These are phyloP conservation scores for Kryphioiulus occultus DNA, from an alignment of 2,888 invertebrate genomes.

Conservation along the genomic window DNA sequence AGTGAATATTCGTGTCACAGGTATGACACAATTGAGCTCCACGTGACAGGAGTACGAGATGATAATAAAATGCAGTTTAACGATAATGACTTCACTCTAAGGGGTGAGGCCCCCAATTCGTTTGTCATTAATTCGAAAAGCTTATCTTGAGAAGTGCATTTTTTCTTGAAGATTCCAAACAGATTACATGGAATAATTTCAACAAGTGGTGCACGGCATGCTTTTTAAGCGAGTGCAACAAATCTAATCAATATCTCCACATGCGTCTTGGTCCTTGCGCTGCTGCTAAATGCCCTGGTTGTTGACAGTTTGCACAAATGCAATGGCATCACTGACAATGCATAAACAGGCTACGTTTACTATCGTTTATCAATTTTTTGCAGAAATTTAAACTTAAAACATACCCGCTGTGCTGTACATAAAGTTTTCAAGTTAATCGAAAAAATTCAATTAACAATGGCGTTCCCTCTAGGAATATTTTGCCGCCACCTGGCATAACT, in stretches of 20 bases:
- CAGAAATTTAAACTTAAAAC: too few relatives aligned
- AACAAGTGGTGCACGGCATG: not conserved
- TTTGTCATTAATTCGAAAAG: not conserved
- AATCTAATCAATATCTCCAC: not conserved
- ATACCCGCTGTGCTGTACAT: too few relatives aligned
- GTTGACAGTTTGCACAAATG: too few relatives aligned
- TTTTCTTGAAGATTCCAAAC: not conserved
- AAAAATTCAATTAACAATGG: too few relatives aligned
- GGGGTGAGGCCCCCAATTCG: not conserved
- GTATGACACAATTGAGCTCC: not conserved
- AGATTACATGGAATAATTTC: not conserved
- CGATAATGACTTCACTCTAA: not conserved
- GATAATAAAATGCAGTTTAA: not conserved
- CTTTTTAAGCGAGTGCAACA: not conserved
- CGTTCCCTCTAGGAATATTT: too few relatives aligned
- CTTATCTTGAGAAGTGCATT: not conserved
- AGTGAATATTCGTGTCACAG: not conserved
- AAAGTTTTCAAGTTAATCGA: too few relatives aligned
- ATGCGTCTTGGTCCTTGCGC: too few relatives aligned
- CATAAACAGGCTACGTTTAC: not conserved
- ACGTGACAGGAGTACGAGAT: not conserved
- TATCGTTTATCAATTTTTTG: too few relatives aligned
- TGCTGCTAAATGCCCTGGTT: too few relatives aligned
- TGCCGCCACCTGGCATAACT: too few relatives aligned
- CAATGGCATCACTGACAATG: not conserved